phyloP scores from a whole-genome alignment of 2,797 vertebrate genomes.

The Morelia viridis region DNA sequence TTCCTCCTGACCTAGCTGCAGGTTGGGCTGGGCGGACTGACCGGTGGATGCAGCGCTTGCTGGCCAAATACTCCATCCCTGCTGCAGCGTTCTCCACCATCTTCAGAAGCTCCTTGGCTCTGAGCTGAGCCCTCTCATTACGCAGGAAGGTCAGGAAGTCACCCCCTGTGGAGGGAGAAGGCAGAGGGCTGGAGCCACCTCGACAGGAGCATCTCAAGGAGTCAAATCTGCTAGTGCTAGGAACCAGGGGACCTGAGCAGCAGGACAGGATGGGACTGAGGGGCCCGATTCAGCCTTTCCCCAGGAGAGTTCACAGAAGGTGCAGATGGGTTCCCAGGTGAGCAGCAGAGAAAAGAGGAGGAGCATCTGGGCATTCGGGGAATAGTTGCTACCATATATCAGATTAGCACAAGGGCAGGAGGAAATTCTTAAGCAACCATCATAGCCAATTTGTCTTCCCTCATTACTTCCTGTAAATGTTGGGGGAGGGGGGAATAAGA shows the following conservation, averaged over 20 bases:
- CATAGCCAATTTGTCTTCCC: neutral
- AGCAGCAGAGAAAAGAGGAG: neutral
- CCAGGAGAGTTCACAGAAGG: neutral
- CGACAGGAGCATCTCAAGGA: neutral
- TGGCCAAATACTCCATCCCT: constrained; percentile 94
- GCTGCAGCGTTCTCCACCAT: constrained; percentile 89
- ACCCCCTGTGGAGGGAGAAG: constrained; percentile 78
- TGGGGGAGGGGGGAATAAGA: neutral
- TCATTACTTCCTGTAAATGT: neutral
- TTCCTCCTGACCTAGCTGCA: neutral
- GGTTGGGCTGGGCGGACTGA: constrained; percentile 60
- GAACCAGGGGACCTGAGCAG: neutral
- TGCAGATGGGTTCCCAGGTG: neutral
- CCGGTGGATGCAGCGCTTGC: constrained; percentile 95
- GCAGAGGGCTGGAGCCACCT: neutral
- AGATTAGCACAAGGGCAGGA: neutral
- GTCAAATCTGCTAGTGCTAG: neutral
- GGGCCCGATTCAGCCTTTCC: no score
- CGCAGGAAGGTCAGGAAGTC: constrained; percentile 93
- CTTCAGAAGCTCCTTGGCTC: constrained; percentile 80
- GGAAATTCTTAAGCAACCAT: neutral
- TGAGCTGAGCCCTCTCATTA: constrained; percentile 77
- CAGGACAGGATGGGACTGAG: neutral
- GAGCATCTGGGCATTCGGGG: neutral
- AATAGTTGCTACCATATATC: neutral